Evolutionary conservation across 2,113 vertebrate species (phyloP), one percentile per base, ranked within the genome.

Genomic region (Caloenas nicobarica): DNA sequence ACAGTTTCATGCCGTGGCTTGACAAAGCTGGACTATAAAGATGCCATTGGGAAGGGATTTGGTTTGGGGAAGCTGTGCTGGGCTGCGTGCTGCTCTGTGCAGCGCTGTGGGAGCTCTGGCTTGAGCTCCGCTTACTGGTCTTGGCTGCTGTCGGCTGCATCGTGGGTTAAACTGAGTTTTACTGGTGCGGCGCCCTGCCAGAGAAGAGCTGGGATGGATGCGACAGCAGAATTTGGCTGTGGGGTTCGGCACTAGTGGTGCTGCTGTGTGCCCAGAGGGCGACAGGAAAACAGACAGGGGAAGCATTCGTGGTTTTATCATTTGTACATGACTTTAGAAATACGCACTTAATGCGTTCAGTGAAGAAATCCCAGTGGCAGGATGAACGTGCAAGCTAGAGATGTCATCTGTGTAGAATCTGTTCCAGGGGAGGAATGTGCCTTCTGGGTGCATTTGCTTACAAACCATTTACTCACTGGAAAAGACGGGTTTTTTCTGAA

Each of bases 261-360:
- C 18, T 71, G 50, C 2, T 2, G 8, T 10, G 7, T 76, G 77
- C 42, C 42, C 50, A 5, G 62, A 56, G 57, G 16, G 26, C 38
- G 38, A 38, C 11, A 11, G 38, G 38, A 38, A 26, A 70, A 50
- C 23, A 13, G 26, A 17, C n/a, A 76, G 54, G 22, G 29, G n/a
- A 5, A 33, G 4, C 18, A 6, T 48, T 60, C 25, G 57, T 64
- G 46, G 8, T 4, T 34, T 40, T 36, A 44, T 24, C 22, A 2
- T 56, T 72, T 66, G 46, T 24, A 7, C 36, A 3, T 2, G 9
- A 9, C 14, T 34, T 33, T 3, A 29, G 48, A 29, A 56, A 78
- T 28, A 12, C 46, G 16, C 26, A 18, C 0, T 0, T 69, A 16
- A 56, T 0, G 0, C 8, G 5, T 53, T 77, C 11, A 7, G 14